These are phyloP conservation scores for Xanthia togata DNA, from an alignment of 2,888 invertebrate species.

Conservation along the genomic window DNA sequence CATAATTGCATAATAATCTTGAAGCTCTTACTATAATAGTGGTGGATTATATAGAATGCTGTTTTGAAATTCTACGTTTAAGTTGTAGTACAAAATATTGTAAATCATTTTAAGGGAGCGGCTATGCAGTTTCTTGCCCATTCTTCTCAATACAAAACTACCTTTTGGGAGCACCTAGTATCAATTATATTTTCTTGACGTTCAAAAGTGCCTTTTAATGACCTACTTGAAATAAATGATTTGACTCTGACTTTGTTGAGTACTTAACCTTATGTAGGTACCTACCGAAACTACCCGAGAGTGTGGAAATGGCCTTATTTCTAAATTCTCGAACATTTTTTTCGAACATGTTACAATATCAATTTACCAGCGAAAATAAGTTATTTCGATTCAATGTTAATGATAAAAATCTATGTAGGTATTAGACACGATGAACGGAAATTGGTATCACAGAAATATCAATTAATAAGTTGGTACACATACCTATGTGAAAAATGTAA, in stretches of 20 bases:
- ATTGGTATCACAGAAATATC: conserved; percentile 37
- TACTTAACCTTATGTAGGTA: neutral
- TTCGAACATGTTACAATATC: conserved; percentile 1
- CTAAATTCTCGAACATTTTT: no score
- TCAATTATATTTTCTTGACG: neutral
- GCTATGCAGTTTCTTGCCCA: neutral
- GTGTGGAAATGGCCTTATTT: neutral
- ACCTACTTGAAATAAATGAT: neutral
- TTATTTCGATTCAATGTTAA: conserved; percentile 24
- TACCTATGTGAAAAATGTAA: neutral
- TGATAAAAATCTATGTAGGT: conserved; percentile 18
- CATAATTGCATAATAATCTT: conserved; percentile 58
- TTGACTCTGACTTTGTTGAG: neutral
- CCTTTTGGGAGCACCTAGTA: neutral
- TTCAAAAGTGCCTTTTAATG: neutral
- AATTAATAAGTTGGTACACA: neutral
- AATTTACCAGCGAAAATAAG: conserved; percentile 21
- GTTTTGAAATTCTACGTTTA: neutral
- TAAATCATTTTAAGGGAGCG: neutral
- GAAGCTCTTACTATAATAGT: conserved; percentile 29
- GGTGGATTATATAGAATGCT: conserved; percentile 13
- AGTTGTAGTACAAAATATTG: neutral
- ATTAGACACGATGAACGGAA: conserved; percentile 35
- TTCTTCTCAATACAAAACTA: neutral
- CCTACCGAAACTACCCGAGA: neutral